Evolutionary conservation across 2,888 invertebrate genomes (phyloP).

Genomic region (Fissipunctia ypsillon): DNA sequence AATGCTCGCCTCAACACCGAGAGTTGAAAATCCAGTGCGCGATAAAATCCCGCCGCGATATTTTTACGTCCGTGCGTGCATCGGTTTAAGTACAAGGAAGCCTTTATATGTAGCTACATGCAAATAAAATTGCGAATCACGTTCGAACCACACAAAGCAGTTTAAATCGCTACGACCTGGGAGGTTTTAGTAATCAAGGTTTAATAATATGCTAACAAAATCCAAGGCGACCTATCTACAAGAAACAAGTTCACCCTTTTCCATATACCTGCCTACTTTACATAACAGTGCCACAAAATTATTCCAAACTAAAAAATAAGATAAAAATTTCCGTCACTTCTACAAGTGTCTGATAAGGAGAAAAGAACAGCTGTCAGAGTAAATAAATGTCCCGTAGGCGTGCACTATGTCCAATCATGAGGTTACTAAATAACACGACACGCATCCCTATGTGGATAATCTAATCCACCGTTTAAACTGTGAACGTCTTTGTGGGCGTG

Average conservation of each 20-base stretch:
- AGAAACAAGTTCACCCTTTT: slow-evolving; percentile 60
- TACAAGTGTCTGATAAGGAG: slow-evolving; percentile 45
- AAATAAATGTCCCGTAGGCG: slow-evolving; percentile 69
- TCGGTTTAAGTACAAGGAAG: slow-evolving; percentile 29
- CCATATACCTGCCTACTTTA: slow-evolving; percentile 43
- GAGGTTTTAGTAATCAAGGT: slow-evolving; percentile 47
- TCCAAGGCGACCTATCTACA: slow-evolving; percentile 42
- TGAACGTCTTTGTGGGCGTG: slow-evolving; percentile 71
- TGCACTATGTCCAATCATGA: slow-evolving; percentile 67
- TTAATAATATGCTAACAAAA: slow-evolving; percentile 17
- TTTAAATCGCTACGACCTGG: slow-evolving; percentile 48
- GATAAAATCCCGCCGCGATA: too few species aligned
- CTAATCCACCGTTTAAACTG: slow-evolving; percentile 71
- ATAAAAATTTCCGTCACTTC: slow-evolving; percentile 48
- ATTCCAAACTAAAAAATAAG: slow-evolving; percentile 43
- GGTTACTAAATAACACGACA: slow-evolving; percentile 67
- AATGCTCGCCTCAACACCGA: too few species aligned
- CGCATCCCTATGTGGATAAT: slow-evolving; percentile 70
- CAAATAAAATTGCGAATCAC: slow-evolving; percentile 55
- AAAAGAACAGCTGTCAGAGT: slow-evolving; percentile 55
- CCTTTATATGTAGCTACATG: slow-evolving; percentile 10
- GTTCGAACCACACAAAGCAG: slow-evolving; percentile 33
- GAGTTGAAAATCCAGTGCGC: too few species aligned
- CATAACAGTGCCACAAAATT: slow-evolving; percentile 40
- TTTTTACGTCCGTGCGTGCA: too few species aligned